Evolutionary conservation across 2,113 vertebrate genomes (phyloP), one percentile per base, ranked within the genome.

Genomic region (Sarotherodon lohbergeri): DNA sequence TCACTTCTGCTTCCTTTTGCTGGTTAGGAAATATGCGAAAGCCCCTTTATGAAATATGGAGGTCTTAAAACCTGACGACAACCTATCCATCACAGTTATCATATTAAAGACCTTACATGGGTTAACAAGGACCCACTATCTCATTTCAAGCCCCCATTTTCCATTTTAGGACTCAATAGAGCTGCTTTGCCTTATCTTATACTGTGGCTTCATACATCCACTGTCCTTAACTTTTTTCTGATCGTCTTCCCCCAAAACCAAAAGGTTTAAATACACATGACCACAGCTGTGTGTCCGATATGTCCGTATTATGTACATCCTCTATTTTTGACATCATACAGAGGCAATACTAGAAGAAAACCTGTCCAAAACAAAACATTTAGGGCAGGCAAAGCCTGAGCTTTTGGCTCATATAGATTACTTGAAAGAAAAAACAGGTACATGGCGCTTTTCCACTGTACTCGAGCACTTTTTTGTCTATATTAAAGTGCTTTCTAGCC

Each of bases 271-370:
- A 71, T 43, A 71, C n/a, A 73, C 39, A 73, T 73, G 0, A 4
- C 46, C 68, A 76, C 68, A 73, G 68, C 22, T 76, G 4, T 19
- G 9, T 48, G 41, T 29, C 14, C 6, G 9, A 29, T 24, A 48
- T 29, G 22, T 22, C 68, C 0, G 1, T 43, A 43, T 76, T 29
- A 48, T 24, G 17, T 48, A 48, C 24, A 48, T 29, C 14, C 41
- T 11, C 14, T 48, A 14, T 43, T 48, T 76, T 0, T 48, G 68
- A 73, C 24, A 19, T 29, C 9, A 0, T 0, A 73, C 5, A 29
- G 22, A 48, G 22, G 8, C 68, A 73, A 73, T 7, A 73, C 43
- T 6, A 27, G 39, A 46, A 73, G 22, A 11, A 48, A 29, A 76
- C 11, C 39, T 10, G 39, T 46, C 68, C 22, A 27, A 73, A 73